Evolutionary conservation across 1,140 invertebrate genomes (phyloP), one percentile per base, ranked within the genome.

Genomic region (Heliconius hewitsoni): DNA sequence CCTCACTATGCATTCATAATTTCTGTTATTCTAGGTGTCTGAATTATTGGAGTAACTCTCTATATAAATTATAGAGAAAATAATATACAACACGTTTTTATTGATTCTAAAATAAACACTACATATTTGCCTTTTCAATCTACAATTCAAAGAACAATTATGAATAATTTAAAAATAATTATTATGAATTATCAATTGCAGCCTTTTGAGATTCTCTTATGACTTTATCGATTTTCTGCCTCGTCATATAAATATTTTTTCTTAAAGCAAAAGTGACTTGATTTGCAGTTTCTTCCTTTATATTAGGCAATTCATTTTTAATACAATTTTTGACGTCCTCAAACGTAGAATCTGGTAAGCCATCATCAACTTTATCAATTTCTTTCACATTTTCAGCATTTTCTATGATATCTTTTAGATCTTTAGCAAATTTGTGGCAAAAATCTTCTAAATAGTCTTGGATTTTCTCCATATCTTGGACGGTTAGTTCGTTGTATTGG

Each of bases 291-390:
- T 83, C 75, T 0, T 85, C 84, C 9, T 74, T 81, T 2, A 87
- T 81, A 30, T 85, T 82, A 0, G 84, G 75, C 42, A 87, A 80
- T 76, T 88, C 84, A 11, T 77, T 81, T 57, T 79, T 83, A 1
- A 89, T 81, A 46, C 76, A 83, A 1, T 74, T 55, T 55, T 83
- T 86, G 9, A 89, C 81, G 3, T 85, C 83, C 19, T 83, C 82
- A 66, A 88, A 88, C 11, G 83, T 87, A 11, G 77, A 75, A 73
- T 89, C 83, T 0, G 83, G 80, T 23, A 88, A 42, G n/a, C 84
- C 86, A 76, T 89, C 88, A 18, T 85, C 52, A 13, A 88, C 72
- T 27, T 80, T 72, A 27, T 83, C 46, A 8, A 78, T 76, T 55
- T 60, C 46, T 30, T 70, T 82, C 3, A 60, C 70, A 6, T 73